These are phyloP conservation scores for Aselliscus stoliczkanus DNA, from an alignment of 2,797 vertebrate genomes.

Conservation along the genomic window DNA sequence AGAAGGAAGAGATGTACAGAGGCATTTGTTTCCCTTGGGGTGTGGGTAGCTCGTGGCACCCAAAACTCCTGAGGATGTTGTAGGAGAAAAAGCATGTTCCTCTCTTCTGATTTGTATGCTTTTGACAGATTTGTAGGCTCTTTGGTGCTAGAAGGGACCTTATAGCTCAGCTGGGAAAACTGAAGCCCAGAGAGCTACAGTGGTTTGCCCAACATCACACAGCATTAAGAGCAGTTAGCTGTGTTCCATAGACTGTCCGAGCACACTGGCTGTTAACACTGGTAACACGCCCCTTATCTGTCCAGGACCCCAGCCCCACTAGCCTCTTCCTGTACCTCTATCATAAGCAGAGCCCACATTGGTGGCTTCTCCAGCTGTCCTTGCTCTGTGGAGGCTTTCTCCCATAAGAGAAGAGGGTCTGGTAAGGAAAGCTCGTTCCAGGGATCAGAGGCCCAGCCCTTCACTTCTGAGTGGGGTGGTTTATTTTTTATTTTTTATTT, in stretches of 20 bases:
- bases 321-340: not conserved
- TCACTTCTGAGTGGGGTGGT: not conserved
- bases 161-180: not conserved
- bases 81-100: not conserved
- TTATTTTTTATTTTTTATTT: too few relatives aligned
- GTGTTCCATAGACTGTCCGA: not conserved
- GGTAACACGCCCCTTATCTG: not conserved
- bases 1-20: not conserved
- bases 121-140: not conserved
- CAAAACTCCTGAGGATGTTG: not conserved
- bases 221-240: not conserved
- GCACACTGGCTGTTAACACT: not conserved
- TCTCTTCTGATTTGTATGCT: not conserved
- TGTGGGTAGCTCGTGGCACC: not conserved
- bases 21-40: not conserved
- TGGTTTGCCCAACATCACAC: not conserved
- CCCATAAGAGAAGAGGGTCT: not conserved
- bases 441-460: not conserved
- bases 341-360: rapidly evolving
- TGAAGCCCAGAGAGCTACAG: not conserved
- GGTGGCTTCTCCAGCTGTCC: not conserved
- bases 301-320: not conserved
- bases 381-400: not conserved
- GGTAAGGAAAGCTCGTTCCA: not conserved
- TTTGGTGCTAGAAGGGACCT: not conserved